These are phyloP conservation scores for Folsomia candida DNA, from an alignment of 2,888 invertebrate genomes.

Conservation along the genomic window DNA sequence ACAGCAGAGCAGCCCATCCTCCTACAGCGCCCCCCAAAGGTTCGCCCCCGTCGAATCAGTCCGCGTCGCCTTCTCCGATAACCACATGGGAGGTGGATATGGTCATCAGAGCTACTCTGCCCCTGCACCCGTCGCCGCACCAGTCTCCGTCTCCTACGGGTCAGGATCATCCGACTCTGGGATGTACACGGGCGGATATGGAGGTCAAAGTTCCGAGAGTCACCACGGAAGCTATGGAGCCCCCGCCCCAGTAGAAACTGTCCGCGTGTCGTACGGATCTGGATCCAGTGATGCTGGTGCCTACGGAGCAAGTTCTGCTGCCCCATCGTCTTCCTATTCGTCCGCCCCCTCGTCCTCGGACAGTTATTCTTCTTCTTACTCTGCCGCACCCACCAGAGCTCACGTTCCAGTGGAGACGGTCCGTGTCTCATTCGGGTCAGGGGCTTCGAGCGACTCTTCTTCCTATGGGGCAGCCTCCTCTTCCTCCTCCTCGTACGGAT, in stretches of 20 bases:
- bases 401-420: not conserved
- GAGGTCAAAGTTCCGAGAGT: not conserved
- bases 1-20: not conserved
- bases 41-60: not conserved
- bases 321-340: not conserved
- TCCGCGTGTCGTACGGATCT: not conserved
- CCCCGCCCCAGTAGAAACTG: not conserved
- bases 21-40: slow-evolving; percentile 8
- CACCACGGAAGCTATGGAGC: no score
- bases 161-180: not conserved
- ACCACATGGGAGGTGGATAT: no score
- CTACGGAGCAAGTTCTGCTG: not conserved
- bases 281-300: not conserved
- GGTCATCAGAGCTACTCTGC: slow-evolving; percentile 1
- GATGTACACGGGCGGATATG: not conserved
- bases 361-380: not conserved
- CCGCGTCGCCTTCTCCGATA: not conserved
- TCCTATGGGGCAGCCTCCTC: not conserved
- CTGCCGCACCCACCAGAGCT: not conserved
- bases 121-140: not conserved
- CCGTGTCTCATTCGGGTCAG: not conserved
- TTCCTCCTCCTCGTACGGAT: not conserved
- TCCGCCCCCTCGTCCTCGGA: not conserved
- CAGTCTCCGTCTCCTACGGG: not conserved
- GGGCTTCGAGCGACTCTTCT: not conserved